Percentiles rank a stretch among this genome's conserved stretches.
Conservation (phyloP, 2,888 invertebrate genomes). For the Cyaniris semiargus region DNA sequence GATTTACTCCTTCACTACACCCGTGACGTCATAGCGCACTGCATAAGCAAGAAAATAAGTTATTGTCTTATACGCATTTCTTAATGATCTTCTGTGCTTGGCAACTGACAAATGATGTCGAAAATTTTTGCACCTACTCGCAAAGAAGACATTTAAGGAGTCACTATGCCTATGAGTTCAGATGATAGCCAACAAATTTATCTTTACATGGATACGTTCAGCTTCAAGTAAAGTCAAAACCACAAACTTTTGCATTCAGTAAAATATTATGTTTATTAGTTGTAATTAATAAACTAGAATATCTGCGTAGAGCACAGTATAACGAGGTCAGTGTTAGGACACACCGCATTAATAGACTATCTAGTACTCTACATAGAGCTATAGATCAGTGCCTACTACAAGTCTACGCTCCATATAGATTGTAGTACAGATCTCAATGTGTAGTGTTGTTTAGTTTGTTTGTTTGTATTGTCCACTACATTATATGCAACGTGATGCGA, state of each 20-base stretch:
- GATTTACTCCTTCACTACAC: slow-evolving; percentile 57
- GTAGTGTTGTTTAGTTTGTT: neutral
- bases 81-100: neutral
- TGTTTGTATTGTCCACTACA: neutral
- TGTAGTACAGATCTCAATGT: neutral
- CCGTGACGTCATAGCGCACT: neutral
- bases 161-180: neutral
- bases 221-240: too few relatives aligned
- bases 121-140: neutral
- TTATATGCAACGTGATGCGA: too few relatives aligned
- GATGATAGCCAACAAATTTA: neutral
- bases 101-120: neutral
- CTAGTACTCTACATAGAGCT: neutral
- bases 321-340: slow-evolving; percentile 80
- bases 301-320: slow-evolving; percentile 47
- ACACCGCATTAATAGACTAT: slow-evolving; percentile 72
- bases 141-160: neutral
- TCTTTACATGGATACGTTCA: too few relatives aligned
- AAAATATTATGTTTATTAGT: neutral
- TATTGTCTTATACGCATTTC: neutral
- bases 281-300: neutral
- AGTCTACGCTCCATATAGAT: neutral
- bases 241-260: too few relatives aligned
- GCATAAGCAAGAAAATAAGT: neutral
- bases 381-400: neutral